Conservation (phyloP, 92 coral and sea anemone species). For the Umimayanthus chanpuru region DNA sequence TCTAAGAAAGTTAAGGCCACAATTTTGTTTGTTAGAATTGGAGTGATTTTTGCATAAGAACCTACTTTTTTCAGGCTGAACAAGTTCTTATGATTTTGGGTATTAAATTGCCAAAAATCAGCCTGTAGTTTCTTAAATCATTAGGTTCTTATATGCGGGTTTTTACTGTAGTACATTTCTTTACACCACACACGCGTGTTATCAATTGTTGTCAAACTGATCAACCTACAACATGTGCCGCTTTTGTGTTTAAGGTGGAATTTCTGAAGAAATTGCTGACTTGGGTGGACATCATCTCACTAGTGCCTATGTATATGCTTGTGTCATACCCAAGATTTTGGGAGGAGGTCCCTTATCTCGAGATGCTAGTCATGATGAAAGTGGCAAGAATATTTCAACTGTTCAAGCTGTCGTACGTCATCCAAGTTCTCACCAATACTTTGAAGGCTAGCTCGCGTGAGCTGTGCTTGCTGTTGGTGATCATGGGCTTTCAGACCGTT, state of each 20-base stretch:
- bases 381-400: constrained; percentile 87
- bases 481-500: constrained; percentile 88
- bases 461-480: constrained; percentile 78
- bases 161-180: too few species aligned
- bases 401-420: constrained; percentile 92
- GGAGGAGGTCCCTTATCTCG: constrained; percentile 64
- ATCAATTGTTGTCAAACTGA: not conserved
- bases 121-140: too few species aligned
- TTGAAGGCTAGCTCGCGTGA: constrained; percentile 91
- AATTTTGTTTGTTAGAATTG: too few species aligned
- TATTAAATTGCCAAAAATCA: too few species aligned
- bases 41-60: too few species aligned
- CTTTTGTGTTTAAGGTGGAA: constrained; percentile 33
- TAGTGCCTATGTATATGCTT: constrained; percentile 76
- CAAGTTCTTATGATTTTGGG: too few species aligned
- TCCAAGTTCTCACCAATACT: constrained; percentile 93
- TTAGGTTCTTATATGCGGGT: too few species aligned
- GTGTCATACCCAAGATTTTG: constrained; percentile 52
- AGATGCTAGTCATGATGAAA: constrained; percentile 89
- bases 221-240: not conserved
- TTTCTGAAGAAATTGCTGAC: constrained; percentile 80
- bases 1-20: too few species aligned
- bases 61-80: too few species aligned
- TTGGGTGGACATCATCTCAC: constrained; percentile 88
- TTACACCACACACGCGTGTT: too few species aligned